phyloP scores from a whole-genome alignment of 2,113 vertebrate genomes.

The Aegithalos caudatus region DNA sequence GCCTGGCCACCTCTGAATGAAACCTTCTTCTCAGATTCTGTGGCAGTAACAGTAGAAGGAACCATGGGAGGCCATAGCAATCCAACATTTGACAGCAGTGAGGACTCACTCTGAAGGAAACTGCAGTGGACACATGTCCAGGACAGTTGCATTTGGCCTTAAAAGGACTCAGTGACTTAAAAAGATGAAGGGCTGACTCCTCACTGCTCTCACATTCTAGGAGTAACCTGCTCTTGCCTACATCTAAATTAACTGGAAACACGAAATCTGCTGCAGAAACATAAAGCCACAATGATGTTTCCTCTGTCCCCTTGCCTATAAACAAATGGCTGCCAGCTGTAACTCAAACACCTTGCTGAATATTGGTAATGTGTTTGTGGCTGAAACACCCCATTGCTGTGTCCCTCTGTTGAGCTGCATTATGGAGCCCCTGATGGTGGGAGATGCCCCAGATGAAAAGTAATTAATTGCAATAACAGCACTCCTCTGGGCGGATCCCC shows the following conservation, averaged over 20 bases:
- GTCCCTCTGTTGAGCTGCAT: neutral
- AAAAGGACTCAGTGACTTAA: neutral
- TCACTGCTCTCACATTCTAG: neutral
- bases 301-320: neutral
- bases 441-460: neutral
- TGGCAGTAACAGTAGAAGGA: neutral
- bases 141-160: neutral
- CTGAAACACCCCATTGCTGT: neutral
- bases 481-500: neutral
- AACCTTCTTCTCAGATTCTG: constrained; percentile 41
- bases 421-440: neutral
- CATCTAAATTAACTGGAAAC: neutral
- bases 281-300: neutral
- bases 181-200: neutral
- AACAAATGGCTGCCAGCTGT: neutral
- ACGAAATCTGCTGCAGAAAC: neutral
- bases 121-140: neutral
- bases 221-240: neutral
- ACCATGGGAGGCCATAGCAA: constrained; percentile 64
- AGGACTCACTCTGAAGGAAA: constrained; percentile 41
- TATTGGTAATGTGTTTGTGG: neutral
- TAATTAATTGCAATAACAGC: neutral
- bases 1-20: constrained; percentile 74
- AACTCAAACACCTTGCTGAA: neutral
- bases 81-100: constrained; percentile 70